Evolutionary conservation across 2,888 invertebrate genomes (phyloP).

Genomic region (Drosophila mercatorum): DNA sequence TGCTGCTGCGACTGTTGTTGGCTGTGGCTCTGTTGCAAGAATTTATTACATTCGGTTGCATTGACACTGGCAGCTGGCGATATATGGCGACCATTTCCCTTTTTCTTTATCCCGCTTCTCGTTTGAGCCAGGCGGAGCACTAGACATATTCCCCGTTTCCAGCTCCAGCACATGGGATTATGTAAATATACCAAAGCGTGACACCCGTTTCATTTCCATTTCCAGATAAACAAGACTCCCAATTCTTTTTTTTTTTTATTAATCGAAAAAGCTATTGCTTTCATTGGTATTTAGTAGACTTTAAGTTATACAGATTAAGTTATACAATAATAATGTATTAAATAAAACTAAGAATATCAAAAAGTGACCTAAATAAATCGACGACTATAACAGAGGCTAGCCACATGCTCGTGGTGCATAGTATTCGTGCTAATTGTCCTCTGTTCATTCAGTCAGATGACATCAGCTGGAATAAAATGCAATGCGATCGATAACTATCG

Average conservation of each 20-base stretch:
- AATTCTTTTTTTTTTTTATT: conserved; percentile 5
- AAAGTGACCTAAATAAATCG: not conserved
- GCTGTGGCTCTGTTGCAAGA: conserved; percentile 43
- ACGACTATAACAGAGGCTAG: no score
- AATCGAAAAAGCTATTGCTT: not conserved
- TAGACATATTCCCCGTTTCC: conserved; percentile 12
- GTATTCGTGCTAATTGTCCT: conserved; percentile 5
- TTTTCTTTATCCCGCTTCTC: conserved; percentile 25
- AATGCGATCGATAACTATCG: not conserved
- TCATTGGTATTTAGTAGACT: not conserved
- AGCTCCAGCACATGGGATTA: conserved; percentile 15
- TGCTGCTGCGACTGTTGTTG: conserved; percentile 22
- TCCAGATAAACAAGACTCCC: not conserved
- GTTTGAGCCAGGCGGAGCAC: not conserved
- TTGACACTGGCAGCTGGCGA: conserved; percentile 69
- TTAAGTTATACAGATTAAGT: not conserved
- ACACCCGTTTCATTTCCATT: conserved; percentile 8
- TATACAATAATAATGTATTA: no score
- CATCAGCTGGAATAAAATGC: conserved; percentile 11
- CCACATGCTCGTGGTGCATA: not conserved
- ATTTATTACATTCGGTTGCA: conserved; percentile 72
- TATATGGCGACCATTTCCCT: conserved; percentile 53
- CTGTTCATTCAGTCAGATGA: not conserved
- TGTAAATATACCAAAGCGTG: conserved; percentile 36
- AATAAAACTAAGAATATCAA: no score